Evolutionary conservation across 53 echinoderm and acorn worm species (phyloP).

Genomic region (Crossaster papposus): DNA sequence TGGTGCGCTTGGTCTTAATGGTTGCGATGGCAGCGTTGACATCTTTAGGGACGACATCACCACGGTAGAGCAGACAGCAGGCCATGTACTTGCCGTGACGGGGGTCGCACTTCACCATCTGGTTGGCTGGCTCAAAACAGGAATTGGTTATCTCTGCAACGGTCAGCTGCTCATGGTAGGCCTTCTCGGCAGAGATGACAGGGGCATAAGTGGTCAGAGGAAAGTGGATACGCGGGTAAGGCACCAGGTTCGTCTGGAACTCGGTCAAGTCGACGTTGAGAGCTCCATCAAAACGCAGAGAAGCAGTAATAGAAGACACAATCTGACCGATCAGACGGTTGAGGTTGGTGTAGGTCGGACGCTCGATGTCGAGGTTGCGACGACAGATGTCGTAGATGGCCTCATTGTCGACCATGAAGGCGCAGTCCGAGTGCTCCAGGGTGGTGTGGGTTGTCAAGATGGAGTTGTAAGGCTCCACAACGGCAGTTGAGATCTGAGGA

Average conservation of each 20-base stretch:
- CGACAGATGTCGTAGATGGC: too few relatives aligned
- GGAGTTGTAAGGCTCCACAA: too few relatives aligned
- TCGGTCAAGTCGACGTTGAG: too few relatives aligned
- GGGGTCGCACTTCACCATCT: constrained; percentile 95
- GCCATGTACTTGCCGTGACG: constrained; percentile 99
- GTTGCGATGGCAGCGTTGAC: constrained; percentile 86
- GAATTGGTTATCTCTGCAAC: constrained; percentile 85
- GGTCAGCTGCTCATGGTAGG: constrained; percentile 88
- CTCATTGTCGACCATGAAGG: constrained; percentile 67
- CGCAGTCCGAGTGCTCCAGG: constrained; percentile 84
- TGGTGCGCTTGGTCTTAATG: constrained; percentile 87
- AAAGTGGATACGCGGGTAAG: too few relatives aligned
- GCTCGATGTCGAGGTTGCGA: too few relatives aligned
- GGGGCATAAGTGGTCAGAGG: constrained; percentile 90
- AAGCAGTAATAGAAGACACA: too few relatives aligned
- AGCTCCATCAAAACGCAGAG: too few relatives aligned
- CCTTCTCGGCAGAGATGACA: constrained; percentile 87
- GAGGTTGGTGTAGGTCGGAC: too few relatives aligned
- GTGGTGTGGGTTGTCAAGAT: too few relatives aligned
- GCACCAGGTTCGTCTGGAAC: constrained; percentile 98
- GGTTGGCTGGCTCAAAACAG: constrained; percentile 68
- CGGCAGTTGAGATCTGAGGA: too few relatives aligned
- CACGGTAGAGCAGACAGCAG: constrained; percentile 88
- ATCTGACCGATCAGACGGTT: too few relatives aligned
- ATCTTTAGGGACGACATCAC: constrained; percentile 96